phyloP scores from a whole-genome alignment of 1,140 invertebrate species.

The Aphis gossypii region DNA sequence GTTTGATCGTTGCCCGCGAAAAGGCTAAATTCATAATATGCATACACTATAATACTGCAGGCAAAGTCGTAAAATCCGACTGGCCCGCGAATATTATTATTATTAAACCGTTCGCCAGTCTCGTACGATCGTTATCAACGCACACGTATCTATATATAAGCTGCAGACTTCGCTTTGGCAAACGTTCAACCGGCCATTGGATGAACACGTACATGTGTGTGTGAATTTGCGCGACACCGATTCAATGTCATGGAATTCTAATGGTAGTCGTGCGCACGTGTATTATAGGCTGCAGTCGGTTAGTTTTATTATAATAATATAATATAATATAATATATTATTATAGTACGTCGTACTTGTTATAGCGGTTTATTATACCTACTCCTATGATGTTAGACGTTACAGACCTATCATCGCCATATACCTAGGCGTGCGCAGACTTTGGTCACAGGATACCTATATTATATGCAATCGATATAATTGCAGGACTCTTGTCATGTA shows the following conservation, averaged over 20 bases:
- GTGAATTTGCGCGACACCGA: background rate
- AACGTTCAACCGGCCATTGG: conserved; percentile 33
- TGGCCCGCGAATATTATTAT: background rate
- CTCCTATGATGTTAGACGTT: background rate
- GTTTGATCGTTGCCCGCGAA: background rate
- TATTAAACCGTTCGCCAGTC: background rate
- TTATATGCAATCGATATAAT: too few species aligned
- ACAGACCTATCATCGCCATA: background rate
- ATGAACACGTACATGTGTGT: background rate
- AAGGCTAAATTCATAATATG: background rate
- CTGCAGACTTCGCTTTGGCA: conserved; percentile 31
- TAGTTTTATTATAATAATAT: background rate
- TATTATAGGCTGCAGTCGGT: background rate
- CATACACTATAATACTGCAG: background rate
- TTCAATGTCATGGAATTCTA: conserved; percentile 36
- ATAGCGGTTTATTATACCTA: background rate
- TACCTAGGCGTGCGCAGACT: too few species aligned
- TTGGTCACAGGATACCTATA: too few species aligned
- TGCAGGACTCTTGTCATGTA: too few species aligned
- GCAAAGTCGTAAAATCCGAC: conserved; percentile 23
- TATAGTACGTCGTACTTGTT: background rate
- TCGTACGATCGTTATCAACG: conserved; percentile 29
- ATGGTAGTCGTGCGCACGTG: background rate
- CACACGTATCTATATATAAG: background rate
- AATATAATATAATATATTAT: too few species aligned